Base-by-base conservation (phyloP, 2,888 invertebrate genomes). In the Cantharis rustica region DNA sequence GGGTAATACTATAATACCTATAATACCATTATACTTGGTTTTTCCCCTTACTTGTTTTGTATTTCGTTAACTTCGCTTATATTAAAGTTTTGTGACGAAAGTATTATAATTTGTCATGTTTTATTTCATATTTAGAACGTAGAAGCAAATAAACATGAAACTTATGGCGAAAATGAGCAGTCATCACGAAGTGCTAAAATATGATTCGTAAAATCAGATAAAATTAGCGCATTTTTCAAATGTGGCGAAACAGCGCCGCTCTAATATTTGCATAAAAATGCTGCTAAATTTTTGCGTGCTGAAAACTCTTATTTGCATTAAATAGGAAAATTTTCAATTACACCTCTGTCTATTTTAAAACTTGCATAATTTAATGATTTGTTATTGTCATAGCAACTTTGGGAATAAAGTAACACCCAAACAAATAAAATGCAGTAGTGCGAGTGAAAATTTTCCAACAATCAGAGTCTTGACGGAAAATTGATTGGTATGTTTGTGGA, bases 321-420 rank as follows among this genome's bases (percentile, higher is more conserved):
- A 47, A 47, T 47, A 47, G 47, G 47, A 47, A 47, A 47, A 47
- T 47, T 47, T 47, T 47, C 47, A 47, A n/a, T 47, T 47, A 47
- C 47, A 47, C 47, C 47, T 47, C 47, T 47, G 47, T 47, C 47
- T 47, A 47, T 47, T 47, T 47, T 47, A 31, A 47, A 66, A 66
- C 64, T 66, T 66, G 64, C 64, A 66, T 66, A 66, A 23, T 20
- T 47, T 76, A 76, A 76, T 70, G 76, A 76, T 76, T 74, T 66
- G 47, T 71, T 26, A 74, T 61, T 70, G 70, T 76, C 76, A 23
- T 76, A 74, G 76, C 76, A 76, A 76, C 76, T 47, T 47, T 47
- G 47, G 47, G 47, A 47, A 47, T 47, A 47, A 47, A 47, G 47
- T 47, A 47, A 47, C 47, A 47, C 47, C 47, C 47, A 47, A 47